Conservation (phyloP, 1,140 invertebrate species). For the Paramacrobiotus metropolitanus region DNA sequence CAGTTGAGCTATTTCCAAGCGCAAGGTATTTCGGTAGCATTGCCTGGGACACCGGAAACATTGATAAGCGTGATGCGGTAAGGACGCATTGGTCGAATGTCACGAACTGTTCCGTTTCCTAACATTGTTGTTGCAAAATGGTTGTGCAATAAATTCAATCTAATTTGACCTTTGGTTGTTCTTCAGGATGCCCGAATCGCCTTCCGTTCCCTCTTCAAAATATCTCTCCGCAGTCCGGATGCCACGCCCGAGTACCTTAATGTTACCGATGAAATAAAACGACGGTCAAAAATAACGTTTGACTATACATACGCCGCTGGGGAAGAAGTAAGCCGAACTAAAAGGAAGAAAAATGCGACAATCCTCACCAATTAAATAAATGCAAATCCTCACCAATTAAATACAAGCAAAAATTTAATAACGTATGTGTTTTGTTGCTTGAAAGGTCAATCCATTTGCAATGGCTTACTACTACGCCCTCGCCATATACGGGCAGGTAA, state of each 20-base stretch:
- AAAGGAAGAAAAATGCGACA: too few relatives aligned
- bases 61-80: background rate
- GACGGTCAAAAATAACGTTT: background rate
- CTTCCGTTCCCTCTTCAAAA: background rate
- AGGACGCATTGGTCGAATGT: too few relatives aligned
- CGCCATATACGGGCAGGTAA: background rate
- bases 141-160: too few relatives aligned
- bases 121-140: too few relatives aligned
- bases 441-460: background rate
- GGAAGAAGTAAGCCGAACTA: background rate
- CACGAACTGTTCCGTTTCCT: too few relatives aligned
- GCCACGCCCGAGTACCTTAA: background rate
- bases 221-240: background rate
- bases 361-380: too few relatives aligned
- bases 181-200: background rate
- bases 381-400: background rate
- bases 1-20: background rate
- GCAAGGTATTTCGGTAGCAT: background rate
- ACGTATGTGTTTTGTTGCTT: background rate
- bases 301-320: background rate
- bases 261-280: background rate
- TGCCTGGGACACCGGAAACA: background rate
- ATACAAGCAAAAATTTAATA: background rate
- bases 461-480: background rate
- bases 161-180: background rate